Evolutionary conservation across 1,140 invertebrate species (phyloP), one percentile per base, ranked within the genome.

Genomic region (Drosophila aff.): DNA sequence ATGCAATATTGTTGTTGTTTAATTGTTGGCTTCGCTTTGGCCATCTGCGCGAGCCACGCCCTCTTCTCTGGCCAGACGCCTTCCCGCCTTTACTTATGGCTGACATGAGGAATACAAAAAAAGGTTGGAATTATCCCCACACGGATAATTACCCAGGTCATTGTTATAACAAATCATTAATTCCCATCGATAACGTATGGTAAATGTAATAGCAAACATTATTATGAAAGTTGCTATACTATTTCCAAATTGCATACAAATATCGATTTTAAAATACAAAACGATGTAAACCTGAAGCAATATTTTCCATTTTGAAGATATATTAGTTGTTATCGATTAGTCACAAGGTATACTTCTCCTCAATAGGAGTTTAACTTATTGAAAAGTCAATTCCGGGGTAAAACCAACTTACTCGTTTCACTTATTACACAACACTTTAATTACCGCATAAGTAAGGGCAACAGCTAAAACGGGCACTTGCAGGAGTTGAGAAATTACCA

Each of bases 11-110:
- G 49, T 28, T 49, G 23, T 67, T 66, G 75, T 49, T 67, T 85
- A 85, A 85, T 85, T 85, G 59, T 67, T 46, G 57, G 55, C 66
- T 72, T 66, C 50, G 52, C 28, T 60, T 55, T 44, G 26, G 38
- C 57, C 58, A 41, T 57, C 46, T 81, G 41, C 61, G 47, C 36
- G 53, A 40, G 52, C 52, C 65, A 58, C 75, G 74, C 76, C 75
- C 74, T 23, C 46, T 38, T 9, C 21, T 16, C 53, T 23, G 65
- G 16, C 28, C 55, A 57, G 46, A n/a, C 38, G 38, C 28, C 13
- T 38, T 33, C n/a, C 40, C 53, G 66, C 40, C 55, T 63, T 49
- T 76, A 85, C 81, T 85, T 76, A 75, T 26, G 67, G 47, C 26
- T 68, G 49, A 55, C 47, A 62, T 49, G 26, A 16, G 53, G 41